Conservation (phyloP, 1,140 invertebrate species). For the Matsumurasca onukii region DNA sequence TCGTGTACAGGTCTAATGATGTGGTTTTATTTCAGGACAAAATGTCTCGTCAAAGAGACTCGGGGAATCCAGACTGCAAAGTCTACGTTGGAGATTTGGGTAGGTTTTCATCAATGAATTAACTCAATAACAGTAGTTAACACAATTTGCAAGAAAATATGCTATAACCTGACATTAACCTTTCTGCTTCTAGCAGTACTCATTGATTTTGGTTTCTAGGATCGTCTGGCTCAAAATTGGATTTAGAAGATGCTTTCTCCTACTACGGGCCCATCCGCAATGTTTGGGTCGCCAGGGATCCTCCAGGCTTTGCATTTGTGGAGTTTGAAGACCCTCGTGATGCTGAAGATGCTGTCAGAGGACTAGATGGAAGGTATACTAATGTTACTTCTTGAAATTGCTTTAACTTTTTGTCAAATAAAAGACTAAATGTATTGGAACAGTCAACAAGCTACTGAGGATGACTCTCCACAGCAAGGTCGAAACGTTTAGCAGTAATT, state of each 20-base stretch:
- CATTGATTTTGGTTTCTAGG: slow-evolving; percentile 42
- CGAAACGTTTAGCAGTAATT: no score
- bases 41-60: slow-evolving; percentile 42
- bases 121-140: no score
- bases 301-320: slow-evolving; percentile 92
- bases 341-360: slow-evolving; percentile 88
- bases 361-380: slow-evolving; percentile 64
- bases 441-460: no score
- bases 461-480: no score
- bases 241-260: slow-evolving; percentile 90
- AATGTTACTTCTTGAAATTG: no score
- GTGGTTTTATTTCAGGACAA: neutral
- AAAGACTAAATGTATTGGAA: no score
- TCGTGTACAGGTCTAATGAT: no score
- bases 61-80: slow-evolving; percentile 75
- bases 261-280: slow-evolving; percentile 92
- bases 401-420: no score
- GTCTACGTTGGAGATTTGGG: slow-evolving; percentile 95
- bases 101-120: no score
- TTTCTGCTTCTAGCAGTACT: no score
- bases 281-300: slow-evolving; percentile 94
- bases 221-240: slow-evolving; percentile 81
- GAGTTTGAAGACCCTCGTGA: slow-evolving; percentile 91
- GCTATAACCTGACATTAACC: no score
- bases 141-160: no score